Percentiles rank a stretch among this genome's conserved stretches.
These are phyloP conservation scores for Pseudoips prasinana DNA, from an alignment of 2,888 invertebrate species.

Conservation along the genomic window DNA sequence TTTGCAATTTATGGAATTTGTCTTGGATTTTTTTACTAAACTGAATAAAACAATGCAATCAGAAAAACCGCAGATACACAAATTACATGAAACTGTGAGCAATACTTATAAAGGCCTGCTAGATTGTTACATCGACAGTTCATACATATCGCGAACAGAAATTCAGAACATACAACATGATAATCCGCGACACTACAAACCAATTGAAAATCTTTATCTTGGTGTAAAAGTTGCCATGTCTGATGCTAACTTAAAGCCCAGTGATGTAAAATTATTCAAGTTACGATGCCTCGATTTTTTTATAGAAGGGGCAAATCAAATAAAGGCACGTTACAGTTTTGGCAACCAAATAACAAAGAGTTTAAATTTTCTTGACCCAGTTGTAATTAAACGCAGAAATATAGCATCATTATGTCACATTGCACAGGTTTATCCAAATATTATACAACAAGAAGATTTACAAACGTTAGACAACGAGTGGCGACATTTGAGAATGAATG, in stretches of 20 bases:
- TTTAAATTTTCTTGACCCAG: too few species aligned
- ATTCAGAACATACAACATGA: background rate
- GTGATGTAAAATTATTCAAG: background rate
- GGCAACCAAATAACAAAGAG: background rate
- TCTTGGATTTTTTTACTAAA: background rate
- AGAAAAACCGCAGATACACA: background rate
- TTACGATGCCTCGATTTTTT: conserved; percentile 1
- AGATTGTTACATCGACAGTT: background rate
- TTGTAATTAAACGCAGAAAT: too few species aligned
- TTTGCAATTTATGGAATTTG: conserved; percentile 3
- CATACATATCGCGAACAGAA: background rate
- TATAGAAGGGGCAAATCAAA: background rate
- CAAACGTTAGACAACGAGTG: too few species aligned
- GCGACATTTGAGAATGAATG: too few species aligned
- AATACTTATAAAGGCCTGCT: background rate
- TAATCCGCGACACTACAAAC: background rate
- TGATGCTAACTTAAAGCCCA: too few species aligned
- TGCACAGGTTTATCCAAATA: background rate
- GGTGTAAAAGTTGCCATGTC: too few species aligned
- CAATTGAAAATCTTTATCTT: background rate
- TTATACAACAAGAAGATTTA: background rate
- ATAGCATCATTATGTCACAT: background rate
- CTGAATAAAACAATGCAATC: conserved; percentile 1
- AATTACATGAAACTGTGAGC: background rate
- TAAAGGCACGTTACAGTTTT: background rate